Conservation (phyloP, 1,140 invertebrate species). For the Chrysomallon squamiferum region DNA sequence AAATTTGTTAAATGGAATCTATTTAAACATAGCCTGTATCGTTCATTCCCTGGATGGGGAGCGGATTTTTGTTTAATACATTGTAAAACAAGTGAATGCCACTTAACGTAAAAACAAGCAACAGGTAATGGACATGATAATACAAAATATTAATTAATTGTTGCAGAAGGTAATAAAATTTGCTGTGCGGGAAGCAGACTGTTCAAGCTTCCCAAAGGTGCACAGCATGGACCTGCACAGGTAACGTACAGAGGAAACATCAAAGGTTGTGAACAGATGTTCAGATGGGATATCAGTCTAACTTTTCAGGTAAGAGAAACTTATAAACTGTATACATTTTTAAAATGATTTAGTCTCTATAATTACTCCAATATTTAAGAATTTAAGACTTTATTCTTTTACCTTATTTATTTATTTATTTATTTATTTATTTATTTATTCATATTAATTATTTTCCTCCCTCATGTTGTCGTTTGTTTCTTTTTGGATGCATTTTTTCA, state of each 20-base stretch:
- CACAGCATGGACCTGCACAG: not conserved
- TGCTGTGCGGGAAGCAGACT: slow-evolving; percentile 12
- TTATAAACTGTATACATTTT: not conserved
- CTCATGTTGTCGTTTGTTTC: not conserved
- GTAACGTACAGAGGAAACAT: slow-evolving; percentile 13
- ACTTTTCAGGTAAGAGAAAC: slow-evolving; percentile 1
- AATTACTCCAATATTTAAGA: not conserved
- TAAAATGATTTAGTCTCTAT: not conserved
- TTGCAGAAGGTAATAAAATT: slow-evolving; percentile 6
- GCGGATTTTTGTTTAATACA: too few species aligned
- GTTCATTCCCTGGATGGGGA: too few species aligned
- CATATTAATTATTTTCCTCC: not conserved
- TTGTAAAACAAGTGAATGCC: too few species aligned
- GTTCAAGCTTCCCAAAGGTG: not conserved
- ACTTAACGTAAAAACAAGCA: too few species aligned
- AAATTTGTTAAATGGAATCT: too few species aligned
- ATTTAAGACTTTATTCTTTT: not conserved
- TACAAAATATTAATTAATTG: too few species aligned
- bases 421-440: not conserved
- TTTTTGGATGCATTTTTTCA: not conserved
- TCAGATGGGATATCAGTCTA: slow-evolving; percentile 2
- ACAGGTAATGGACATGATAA: too few species aligned
- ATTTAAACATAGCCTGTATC: too few species aligned
- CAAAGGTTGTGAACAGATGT: not conserved
- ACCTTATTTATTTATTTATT: not conserved